phyloP scores from a whole-genome alignment of 2,113 vertebrate genomes.

The Diadophis punctatus region DNA sequence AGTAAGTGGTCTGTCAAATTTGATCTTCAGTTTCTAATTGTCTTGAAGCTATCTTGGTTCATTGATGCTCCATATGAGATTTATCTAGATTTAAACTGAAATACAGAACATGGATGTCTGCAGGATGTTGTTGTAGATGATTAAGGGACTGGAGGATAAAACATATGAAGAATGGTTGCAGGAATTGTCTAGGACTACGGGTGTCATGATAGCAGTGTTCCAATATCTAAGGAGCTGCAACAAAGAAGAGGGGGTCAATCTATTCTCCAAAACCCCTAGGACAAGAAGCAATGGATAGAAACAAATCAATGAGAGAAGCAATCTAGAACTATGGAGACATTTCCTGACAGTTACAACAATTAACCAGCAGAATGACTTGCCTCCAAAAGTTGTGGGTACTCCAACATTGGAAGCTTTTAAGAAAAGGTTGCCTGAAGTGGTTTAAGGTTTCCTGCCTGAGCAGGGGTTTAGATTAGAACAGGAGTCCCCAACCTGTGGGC shows the following conservation, averaged over 20 bases:
- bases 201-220: too few relatives aligned
- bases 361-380: neutral
- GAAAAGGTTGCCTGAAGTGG: neutral
- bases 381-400: neutral
- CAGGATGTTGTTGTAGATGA: neutral
- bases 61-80: neutral
- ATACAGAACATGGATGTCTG: neutral
- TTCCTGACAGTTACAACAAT: neutral
- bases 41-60: neutral
- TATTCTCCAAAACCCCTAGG: neutral
- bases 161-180: too few relatives aligned
- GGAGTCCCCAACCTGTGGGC: neutral
- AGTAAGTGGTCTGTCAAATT: neutral
- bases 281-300: neutral
- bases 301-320: neutral
- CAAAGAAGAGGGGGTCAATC: too few relatives aligned
- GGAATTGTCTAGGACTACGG: too few relatives aligned
- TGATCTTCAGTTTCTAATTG: neutral
- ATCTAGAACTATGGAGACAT: neutral
- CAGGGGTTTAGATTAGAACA: neutral
- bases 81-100: neutral
- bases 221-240: too few relatives aligned
- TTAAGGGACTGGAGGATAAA: too few relatives aligned
- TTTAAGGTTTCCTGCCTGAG: neutral
- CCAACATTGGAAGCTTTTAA: neutral